phyloP scores from a whole-genome alignment of 2,888 invertebrate genomes.

The Alentia gelatinosa region DNA sequence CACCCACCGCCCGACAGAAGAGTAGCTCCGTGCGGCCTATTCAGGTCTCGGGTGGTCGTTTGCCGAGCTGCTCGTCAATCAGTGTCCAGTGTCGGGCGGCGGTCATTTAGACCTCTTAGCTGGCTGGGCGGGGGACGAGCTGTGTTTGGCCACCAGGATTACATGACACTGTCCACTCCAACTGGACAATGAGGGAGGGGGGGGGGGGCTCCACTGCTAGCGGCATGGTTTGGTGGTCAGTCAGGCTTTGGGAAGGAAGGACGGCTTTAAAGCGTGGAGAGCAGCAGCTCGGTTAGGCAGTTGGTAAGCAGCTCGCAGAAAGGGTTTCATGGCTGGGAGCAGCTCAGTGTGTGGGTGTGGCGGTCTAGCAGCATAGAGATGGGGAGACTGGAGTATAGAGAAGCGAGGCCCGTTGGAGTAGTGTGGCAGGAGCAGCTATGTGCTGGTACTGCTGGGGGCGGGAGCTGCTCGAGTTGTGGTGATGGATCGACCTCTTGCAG shows the following conservation, averaged over 20 bases:
- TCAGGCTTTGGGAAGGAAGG: neutral
- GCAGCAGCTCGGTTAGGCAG: neutral
- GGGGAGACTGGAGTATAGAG: too few relatives aligned
- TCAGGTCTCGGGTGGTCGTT: constrained; percentile 3
- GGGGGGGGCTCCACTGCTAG: neutral
- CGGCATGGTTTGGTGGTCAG: neutral
- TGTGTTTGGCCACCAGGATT: neutral
- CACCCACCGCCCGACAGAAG: neutral
- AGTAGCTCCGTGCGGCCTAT: neutral
- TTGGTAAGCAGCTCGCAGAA: neutral
- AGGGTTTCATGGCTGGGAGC: neutral
- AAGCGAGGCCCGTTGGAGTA: too few relatives aligned
- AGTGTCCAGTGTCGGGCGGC: constrained; percentile 4
- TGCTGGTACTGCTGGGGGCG: too few relatives aligned
- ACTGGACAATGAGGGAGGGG: neutral
- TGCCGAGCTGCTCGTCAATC: neutral
- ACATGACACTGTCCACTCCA: constrained; percentile 10
- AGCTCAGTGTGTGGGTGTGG: neutral
- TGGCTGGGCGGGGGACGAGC: neutral
- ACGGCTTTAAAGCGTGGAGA: neutral
- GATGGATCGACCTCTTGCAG: neutral
- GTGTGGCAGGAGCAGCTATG: too few relatives aligned
- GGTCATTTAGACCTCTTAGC: constrained; percentile 2
- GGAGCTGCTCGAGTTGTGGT: neutral
- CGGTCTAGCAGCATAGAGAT: neutral